Base-by-base conservation (phyloP, 1,140 invertebrate genomes). In the Drosophila arawakana region DNA sequence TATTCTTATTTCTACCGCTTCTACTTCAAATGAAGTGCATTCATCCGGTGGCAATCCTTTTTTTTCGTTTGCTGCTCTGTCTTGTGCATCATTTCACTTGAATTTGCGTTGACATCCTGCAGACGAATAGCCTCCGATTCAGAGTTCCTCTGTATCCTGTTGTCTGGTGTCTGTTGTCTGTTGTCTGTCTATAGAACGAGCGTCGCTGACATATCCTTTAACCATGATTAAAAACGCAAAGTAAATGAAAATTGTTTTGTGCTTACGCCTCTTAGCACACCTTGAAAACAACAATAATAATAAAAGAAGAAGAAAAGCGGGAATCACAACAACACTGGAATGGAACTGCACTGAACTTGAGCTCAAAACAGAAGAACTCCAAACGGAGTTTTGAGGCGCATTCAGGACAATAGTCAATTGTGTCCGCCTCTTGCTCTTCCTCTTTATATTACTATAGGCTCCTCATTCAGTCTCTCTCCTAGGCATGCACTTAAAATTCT, bases 11-110 rank as follows among this genome's bases (percentile, higher is more conserved):
- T 46, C 21, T 39, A 30, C 25, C 25, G 30, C 68, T 80, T 88
- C 84, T 88, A 76, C 84, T 89, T 89, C 84, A 89, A 84, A 74
- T 84, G 85, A 89, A 89, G 84, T 89, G 84, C 84, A 89, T 89
- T 89, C 84, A 89, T 89, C 84, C 84, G 81, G 65, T 78, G 79
- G 81, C 84, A 89, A 89, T 89, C 84, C 84, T 89, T 89, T 89
- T 80, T 73, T 78, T 55, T 30, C 25, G 25, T 63, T 55, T 73
- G 43, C 44, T 47, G 37, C 47, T 62, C 62, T 80, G 60, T 60
- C 76, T 77, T 80, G 81, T 84, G 77, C 81, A 84, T 81, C 81
- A 84, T 84, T 86, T 88, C 83, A 88, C 83, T 88, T 80, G 84
- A 80, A 88, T 88, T 88, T 75, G 73, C 73, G 84, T 83, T 89